These are phyloP conservation scores for Vidua macroura DNA, from an alignment of 2,113 vertebrate species.

Conservation along the genomic window DNA sequence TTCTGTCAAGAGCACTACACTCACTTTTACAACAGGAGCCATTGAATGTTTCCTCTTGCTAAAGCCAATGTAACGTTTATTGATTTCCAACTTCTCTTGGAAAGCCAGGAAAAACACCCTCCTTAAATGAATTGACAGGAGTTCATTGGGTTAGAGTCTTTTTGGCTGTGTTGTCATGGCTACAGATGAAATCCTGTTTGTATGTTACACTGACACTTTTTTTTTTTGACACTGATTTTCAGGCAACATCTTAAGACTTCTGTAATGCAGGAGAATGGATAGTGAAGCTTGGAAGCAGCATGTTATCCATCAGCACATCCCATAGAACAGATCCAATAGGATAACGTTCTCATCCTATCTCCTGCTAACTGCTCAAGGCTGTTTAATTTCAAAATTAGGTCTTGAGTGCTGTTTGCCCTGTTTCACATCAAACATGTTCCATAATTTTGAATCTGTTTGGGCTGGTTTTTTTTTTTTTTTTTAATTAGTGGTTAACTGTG, in stretches of 20 bases:
- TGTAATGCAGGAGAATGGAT: background rate
- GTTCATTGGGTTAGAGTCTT: background rate
- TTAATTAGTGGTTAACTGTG: background rate
- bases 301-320: background rate
- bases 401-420: background rate
- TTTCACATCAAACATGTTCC: background rate
- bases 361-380: constrained; percentile 15
- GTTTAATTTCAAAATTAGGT: background rate
- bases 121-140: background rate
- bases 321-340: background rate
- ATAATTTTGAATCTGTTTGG: background rate
- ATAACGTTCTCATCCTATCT: background rate
- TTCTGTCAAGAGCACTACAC: constrained; percentile 58
- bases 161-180: constrained; percentile 26
- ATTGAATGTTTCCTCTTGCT: constrained; percentile 64
- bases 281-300: background rate
- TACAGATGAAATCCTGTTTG: constrained; percentile 6
- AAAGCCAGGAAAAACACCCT: constrained; percentile 16
- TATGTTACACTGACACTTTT: background rate
- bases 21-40: constrained; percentile 56
- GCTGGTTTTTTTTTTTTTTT: background rate
- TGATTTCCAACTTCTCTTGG: constrained; percentile 47
- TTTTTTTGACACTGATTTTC: too few relatives aligned
- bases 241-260: background rate
- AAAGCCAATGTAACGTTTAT: constrained; percentile 35